These are phyloP conservation scores for Crocodylus rhombifer DNA, from an alignment of 2,797 vertebrate species.

Conservation along the genomic window DNA sequence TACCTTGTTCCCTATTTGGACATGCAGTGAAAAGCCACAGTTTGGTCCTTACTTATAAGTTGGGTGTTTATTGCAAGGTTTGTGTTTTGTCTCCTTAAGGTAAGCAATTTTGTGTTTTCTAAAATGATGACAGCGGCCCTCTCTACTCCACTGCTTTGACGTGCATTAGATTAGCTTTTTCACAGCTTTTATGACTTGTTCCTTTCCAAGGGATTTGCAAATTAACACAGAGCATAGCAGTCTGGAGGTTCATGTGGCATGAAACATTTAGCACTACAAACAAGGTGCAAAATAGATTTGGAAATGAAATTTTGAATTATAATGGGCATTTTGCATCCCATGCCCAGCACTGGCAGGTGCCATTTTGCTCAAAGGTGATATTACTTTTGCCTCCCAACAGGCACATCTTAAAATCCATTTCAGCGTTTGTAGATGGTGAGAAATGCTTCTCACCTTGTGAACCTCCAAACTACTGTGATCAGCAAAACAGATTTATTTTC, in stretches of 20 bases:
- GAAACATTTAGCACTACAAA: background rate
- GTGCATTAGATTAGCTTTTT: background rate
- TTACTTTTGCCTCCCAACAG: background rate
- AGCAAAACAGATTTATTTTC: background rate
- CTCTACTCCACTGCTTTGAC: background rate
- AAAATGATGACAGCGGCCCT: background rate
- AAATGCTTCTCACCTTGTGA: background rate
- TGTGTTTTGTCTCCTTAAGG: background rate
- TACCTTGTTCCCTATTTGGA: background rate
- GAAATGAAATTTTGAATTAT: background rate
- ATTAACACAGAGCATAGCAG: rapidly evolving
- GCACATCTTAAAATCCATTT: slow-evolving; percentile 37
- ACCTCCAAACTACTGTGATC: slow-evolving; percentile 18
- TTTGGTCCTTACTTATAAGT: background rate
- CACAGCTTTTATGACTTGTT: background rate
- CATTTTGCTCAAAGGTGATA: background rate
- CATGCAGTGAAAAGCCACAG: background rate
- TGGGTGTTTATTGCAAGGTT: background rate
- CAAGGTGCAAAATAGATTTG: background rate
- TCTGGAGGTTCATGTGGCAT: background rate
- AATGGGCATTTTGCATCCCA: background rate
- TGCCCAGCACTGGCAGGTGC: background rate
- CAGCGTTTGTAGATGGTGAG: background rate
- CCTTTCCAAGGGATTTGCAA: background rate
- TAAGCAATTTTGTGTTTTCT: rapidly evolving